phyloP scores from a whole-genome alignment of 2,797 vertebrate genomes.

The Dryobates pubescens region DNA sequence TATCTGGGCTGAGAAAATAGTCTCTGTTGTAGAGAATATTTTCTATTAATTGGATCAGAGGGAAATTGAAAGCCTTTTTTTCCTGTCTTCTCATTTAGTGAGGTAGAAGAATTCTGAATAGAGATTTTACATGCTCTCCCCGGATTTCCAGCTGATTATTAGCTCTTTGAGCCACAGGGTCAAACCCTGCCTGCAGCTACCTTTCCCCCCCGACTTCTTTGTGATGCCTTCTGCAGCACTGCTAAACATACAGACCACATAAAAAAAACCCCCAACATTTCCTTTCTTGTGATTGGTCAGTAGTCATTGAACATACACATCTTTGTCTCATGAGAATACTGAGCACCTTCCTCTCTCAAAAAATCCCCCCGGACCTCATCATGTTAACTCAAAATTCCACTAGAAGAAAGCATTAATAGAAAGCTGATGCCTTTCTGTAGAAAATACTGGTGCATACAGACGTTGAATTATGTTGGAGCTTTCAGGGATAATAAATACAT shows the following conservation, averaged over 20 bases:
- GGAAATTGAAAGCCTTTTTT: not conserved
- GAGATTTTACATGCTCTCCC: not conserved
- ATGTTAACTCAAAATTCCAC: not conserved
- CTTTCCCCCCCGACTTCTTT: fast-evolving
- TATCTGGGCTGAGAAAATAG: not conserved
- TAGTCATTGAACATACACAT: fast-evolving
- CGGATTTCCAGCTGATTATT: not conserved
- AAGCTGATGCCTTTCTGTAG: not conserved
- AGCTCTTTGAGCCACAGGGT: not conserved
- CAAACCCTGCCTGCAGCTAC: not conserved
- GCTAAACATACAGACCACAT: not conserved
- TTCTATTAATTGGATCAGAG: not conserved
- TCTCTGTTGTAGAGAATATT: not conserved
- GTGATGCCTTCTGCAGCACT: not conserved
- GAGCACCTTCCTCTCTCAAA: not conserved
- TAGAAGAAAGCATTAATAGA: not conserved
- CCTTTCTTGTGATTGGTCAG: not conserved
- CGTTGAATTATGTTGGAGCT: not conserved
- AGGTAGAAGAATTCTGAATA: not conserved
- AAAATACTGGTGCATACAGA: not conserved
- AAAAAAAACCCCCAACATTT: not conserved
- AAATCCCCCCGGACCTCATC: not conserved
- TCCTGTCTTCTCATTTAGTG: not conserved
- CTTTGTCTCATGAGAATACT: not conserved
- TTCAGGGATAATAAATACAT: constrained; percentile 33